Evolutionary conservation across 2,113 vertebrate species (phyloP).

Genomic region (Scytalopus superciliaris): DNA sequence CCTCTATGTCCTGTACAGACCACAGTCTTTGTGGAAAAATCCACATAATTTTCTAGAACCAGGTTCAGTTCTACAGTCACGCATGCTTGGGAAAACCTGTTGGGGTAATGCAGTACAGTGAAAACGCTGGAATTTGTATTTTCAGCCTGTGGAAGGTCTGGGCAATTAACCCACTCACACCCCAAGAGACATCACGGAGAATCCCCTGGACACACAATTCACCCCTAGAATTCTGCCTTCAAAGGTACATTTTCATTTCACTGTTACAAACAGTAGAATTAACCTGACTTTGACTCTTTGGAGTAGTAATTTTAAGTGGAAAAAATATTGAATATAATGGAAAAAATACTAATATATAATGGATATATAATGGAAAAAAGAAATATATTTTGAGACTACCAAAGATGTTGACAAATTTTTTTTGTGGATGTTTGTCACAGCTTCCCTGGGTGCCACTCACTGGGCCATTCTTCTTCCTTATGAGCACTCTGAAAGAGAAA

Average conservation of each 20-base stretch:
- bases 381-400: neutral
- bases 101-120: neutral
- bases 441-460: neutral
- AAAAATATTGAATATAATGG: neutral
- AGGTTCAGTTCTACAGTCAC: neutral
- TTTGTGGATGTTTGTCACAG: neutral
- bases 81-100: neutral
- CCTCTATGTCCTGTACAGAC: neutral
- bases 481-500: neutral
- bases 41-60: accelerated
- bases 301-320: neutral
- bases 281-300: neutral
- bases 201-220: neutral
- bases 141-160: neutral
- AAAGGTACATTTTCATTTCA: neutral
- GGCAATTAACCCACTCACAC: neutral
- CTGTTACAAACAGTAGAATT: neutral
- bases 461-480: too few species aligned
- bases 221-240: neutral
- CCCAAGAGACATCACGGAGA: neutral
- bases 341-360: neutral
- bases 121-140: neutral
- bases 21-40: neutral
- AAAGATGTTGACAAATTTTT: neutral
- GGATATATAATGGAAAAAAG: neutral